A percentile compares a stretch with the other conserved stretches of the same genome.
Conservation (phyloP, 2,797 vertebrate genomes). For the Aselliscus stoliczkanus region DNA sequence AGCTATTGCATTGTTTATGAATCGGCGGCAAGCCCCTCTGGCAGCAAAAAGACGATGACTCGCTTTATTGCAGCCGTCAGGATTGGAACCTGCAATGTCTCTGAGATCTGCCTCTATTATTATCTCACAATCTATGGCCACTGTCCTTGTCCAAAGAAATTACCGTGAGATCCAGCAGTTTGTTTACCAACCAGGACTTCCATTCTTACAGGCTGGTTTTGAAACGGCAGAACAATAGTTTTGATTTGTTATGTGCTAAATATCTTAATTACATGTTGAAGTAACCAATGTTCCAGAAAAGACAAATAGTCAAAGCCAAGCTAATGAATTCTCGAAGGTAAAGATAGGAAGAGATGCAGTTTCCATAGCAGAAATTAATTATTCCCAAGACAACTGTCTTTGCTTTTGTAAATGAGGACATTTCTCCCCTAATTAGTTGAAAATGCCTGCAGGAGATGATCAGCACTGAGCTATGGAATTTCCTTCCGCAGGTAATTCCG, state of each 20-base stretch:
- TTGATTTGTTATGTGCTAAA: slow-evolving; percentile 9
- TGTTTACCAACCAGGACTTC: neutral
- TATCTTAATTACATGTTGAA: slow-evolving; percentile 63
- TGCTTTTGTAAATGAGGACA: slow-evolving; percentile 62
- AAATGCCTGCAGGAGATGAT: slow-evolving; percentile 52
- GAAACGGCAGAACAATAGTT: slow-evolving; percentile 27
- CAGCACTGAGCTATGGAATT: slow-evolving; percentile 45
- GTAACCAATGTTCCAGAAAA: slow-evolving; percentile 45
- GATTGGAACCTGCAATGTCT: neutral
- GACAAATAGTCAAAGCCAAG: slow-evolving; percentile 47
- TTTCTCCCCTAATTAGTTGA: slow-evolving; percentile 67
- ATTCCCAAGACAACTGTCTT: slow-evolving; percentile 53
- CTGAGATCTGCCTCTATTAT: neutral
- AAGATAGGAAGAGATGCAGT: slow-evolving; percentile 40
- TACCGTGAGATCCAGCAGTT: neutral
- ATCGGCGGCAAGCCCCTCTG: neutral
- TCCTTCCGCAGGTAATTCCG: slow-evolving; percentile 52
- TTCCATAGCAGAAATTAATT: slow-evolving; percentile 61
- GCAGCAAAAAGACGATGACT: neutral
- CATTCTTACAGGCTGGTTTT: neutral
- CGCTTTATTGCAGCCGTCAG: rapidly evolving
- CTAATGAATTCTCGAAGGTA: slow-evolving; percentile 55
- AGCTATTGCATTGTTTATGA: neutral
- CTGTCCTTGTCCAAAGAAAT: neutral
- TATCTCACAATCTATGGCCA: neutral